phyloP scores from a whole-genome alignment of 1,140 invertebrate genomes.

The Conus betulinus region DNA sequence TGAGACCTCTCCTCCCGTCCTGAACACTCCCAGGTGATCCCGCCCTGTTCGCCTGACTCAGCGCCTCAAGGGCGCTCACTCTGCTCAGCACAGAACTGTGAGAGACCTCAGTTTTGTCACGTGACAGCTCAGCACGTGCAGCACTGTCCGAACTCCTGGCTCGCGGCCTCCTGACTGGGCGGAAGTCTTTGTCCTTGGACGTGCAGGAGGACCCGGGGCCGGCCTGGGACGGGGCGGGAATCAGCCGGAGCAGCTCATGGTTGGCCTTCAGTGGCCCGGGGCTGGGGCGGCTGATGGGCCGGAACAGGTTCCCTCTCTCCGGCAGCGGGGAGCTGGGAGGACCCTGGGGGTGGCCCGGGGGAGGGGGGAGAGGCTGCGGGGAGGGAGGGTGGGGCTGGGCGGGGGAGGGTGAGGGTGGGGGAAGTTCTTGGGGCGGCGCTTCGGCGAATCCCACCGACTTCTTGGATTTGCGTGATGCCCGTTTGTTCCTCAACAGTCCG shows the following conservation, averaged over 20 bases:
- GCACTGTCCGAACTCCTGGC: background rate
- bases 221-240: background rate
- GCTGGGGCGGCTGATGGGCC: slow-evolving; percentile 7
- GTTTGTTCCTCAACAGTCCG: slow-evolving; percentile 16
- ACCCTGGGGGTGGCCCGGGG: slow-evolving; percentile 4
- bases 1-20: background rate
- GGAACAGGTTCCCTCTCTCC: slow-evolving; percentile 12
- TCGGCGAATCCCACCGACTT: slow-evolving; percentile 25
- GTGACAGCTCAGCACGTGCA: background rate
- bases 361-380: background rate
- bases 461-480: slow-evolving; percentile 18
- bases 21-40: background rate
- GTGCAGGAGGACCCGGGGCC: background rate
- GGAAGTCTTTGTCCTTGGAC: background rate
- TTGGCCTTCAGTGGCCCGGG: slow-evolving; percentile 13
- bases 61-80: slow-evolving; percentile 16
- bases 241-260: slow-evolving; percentile 10
- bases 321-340: slow-evolving; percentile 17
- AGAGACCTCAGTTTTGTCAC: no score
- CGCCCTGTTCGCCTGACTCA: background rate
- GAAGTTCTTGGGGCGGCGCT: background rate
- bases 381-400: background rate
- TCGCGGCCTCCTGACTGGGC: background rate
- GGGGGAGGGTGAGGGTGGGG: background rate
- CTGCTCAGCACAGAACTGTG: background rate